These are phyloP conservation scores for Xenopus tropicalis DNA, from an alignment of 2,113 vertebrate species.

Conservation along the genomic window DNA sequence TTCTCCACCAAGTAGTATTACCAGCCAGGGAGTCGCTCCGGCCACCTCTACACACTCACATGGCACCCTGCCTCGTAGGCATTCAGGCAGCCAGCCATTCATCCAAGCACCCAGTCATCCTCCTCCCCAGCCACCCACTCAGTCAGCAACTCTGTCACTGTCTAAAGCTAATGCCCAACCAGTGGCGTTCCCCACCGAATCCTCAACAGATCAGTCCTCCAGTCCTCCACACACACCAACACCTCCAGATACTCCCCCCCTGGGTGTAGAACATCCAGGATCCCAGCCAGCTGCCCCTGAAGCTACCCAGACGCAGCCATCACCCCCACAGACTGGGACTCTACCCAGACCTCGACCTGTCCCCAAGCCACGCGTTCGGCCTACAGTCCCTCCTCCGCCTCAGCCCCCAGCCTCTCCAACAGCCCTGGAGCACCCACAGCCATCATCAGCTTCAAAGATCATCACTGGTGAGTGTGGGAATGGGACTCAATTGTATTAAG, in stretches of 20 bases:
- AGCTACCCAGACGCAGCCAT: constrained; percentile 47
- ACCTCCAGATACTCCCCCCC: constrained; percentile 83
- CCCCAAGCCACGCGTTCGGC: constrained; percentile 87
- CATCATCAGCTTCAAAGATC: constrained; percentile 67
- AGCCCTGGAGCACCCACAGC: constrained; percentile 51
- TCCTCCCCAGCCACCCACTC: constrained; percentile 84
- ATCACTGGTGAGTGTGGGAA: constrained; percentile 78
- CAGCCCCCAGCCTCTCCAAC: constrained; percentile 66
- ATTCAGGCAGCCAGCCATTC: constrained; percentile 76
- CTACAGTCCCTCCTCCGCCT: constrained; percentile 84
- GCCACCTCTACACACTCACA: constrained; percentile 48
- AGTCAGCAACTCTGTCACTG: constrained; percentile 60
- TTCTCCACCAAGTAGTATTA: constrained; percentile 61
- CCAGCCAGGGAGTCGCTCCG: constrained; percentile 55
- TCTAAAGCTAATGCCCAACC: constrained; percentile 40
- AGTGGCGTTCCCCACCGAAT: constrained; percentile 50
- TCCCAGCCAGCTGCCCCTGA: constrained; percentile 53
- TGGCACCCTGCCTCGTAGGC: constrained; percentile 70
- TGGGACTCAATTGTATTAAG: background rate
- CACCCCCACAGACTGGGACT: constrained; percentile 67
- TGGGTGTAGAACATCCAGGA: constrained; percentile 51
- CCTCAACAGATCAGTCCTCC: constrained; percentile 60
- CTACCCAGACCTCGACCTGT: constrained; percentile 81
- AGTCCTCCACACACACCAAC: constrained; percentile 81
- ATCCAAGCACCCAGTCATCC: constrained; percentile 92